These are phyloP conservation scores for Chelmon rostratus DNA, from an alignment of 2,797 vertebrate species.

Conservation along the genomic window DNA sequence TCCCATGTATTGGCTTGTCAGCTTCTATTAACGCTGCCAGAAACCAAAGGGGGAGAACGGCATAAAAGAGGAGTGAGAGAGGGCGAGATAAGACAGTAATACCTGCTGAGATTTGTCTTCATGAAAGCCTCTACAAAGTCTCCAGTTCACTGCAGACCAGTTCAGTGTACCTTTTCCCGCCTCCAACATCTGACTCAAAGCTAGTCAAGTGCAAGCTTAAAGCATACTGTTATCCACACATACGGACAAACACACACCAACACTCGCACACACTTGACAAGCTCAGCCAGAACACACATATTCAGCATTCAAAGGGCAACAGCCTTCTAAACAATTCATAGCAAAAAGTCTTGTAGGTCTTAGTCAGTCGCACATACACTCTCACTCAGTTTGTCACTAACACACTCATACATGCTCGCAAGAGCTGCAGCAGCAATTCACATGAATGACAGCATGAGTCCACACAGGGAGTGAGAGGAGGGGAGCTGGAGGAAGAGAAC, in stretches of 20 bases:
- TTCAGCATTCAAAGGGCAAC: constrained; percentile 49
- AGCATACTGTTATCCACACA: constrained; percentile 43
- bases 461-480: constrained; percentile 12
- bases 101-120: constrained; percentile 65
- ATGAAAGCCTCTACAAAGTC: constrained; percentile 55
- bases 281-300: constrained; percentile 39
- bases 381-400: constrained; percentile 31
- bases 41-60: constrained; percentile 53
- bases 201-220: constrained; percentile 57
- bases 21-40: constrained; percentile 61
- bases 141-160: constrained; percentile 52
- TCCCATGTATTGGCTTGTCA: constrained; percentile 66
- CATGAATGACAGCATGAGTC: constrained; percentile 45
- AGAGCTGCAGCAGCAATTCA: constrained; percentile 36
- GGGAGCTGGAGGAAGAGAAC: constrained; percentile 14
- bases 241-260: constrained; percentile 15
- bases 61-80: constrained; percentile 50
- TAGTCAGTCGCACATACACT: constrained; percentile 50
- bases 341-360: constrained; percentile 52
- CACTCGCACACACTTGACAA: constrained; percentile 31
- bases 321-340: constrained; percentile 62
- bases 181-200: constrained; percentile 67
- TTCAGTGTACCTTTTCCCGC: constrained; percentile 51
- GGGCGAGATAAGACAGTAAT: constrained; percentile 51
- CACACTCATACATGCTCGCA: constrained; percentile 28